These are phyloP conservation scores for Nomada ruficornis DNA, from an alignment of 2,888 invertebrate species.

Conservation along the genomic window DNA sequence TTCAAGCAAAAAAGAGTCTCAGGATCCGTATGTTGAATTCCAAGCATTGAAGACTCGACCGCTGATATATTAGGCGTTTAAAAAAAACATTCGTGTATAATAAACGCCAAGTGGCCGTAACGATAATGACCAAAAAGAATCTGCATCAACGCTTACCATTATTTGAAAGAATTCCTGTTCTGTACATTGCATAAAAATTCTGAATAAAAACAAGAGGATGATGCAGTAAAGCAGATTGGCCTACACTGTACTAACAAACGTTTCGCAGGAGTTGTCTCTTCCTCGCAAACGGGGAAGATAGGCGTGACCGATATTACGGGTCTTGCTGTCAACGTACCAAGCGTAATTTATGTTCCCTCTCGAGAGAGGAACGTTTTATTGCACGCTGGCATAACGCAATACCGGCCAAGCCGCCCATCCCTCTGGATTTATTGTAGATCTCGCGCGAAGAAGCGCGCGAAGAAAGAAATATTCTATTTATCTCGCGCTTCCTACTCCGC, in stretches of 20 bases:
- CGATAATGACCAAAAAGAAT: no score
- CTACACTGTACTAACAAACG: not conserved
- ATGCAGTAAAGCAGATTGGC: not conserved
- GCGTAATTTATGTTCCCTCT: slow-evolving; percentile 50
- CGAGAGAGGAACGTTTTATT: slow-evolving; percentile 65
- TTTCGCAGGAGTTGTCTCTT: slow-evolving; percentile 12
- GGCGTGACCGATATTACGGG: slow-evolving; percentile 45
- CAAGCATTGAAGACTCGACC: not conserved
- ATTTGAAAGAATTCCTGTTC: not conserved
- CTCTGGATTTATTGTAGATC: slow-evolving; percentile 50
- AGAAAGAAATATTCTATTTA: slow-evolving; percentile 44
- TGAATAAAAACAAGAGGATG: not conserved
- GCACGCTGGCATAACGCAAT: slow-evolving; percentile 53
- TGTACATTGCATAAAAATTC: not conserved
- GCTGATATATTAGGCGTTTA: no score
- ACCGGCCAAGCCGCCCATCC: slow-evolving; percentile 37
- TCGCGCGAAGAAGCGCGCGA: slow-evolving; percentile 3
- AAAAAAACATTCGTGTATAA: not conserved
- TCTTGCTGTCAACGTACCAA: slow-evolving; percentile 34
- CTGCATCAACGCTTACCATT: not conserved
- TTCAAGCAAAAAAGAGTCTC: not conserved
- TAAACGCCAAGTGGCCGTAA: no score
- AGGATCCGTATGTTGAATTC: not conserved
- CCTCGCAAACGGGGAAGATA: not conserved
- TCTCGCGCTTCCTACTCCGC: not conserved